These are phyloP conservation scores for Sorex araneus DNA, from an alignment of 2,113 vertebrate genomes.

Conservation along the genomic window DNA sequence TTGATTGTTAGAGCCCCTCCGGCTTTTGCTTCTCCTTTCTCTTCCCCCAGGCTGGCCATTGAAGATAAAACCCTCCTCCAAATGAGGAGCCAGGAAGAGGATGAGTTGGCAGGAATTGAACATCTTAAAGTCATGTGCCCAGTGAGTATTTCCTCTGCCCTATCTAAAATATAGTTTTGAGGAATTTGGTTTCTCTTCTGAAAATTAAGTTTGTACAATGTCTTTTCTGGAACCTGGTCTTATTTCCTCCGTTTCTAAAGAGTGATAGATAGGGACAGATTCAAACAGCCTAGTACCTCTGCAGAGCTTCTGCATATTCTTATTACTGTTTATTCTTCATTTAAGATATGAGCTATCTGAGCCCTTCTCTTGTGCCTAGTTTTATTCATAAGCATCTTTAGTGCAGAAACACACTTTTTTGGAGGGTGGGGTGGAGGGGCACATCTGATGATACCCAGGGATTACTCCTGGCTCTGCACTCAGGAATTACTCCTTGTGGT, in stretches of 20 bases:
- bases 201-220: background rate
- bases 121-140: background rate
- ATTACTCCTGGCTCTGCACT: too few species aligned
- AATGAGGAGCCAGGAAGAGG: conserved; percentile 41
- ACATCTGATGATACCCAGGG: too few species aligned
- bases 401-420: background rate
- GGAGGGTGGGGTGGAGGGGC: too few species aligned
- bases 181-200: conserved; percentile 18
- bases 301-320: background rate
- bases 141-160: conserved; percentile 25
- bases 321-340: background rate
- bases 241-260: background rate
- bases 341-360: background rate
- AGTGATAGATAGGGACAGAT: background rate
- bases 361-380: background rate
- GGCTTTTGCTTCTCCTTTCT: background rate
- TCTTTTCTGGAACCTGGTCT: background rate
- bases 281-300: background rate
- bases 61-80: background rate
- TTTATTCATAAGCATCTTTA: background rate
- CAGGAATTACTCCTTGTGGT: too few species aligned
- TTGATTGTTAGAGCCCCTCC: background rate
- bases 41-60: too few species aligned
- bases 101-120: background rate
- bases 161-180: background rate